These are phyloP conservation scores for Trichomalopsis sarcophagae DNA, from an alignment of 1,140 invertebrate genomes.

Conservation along the genomic window DNA sequence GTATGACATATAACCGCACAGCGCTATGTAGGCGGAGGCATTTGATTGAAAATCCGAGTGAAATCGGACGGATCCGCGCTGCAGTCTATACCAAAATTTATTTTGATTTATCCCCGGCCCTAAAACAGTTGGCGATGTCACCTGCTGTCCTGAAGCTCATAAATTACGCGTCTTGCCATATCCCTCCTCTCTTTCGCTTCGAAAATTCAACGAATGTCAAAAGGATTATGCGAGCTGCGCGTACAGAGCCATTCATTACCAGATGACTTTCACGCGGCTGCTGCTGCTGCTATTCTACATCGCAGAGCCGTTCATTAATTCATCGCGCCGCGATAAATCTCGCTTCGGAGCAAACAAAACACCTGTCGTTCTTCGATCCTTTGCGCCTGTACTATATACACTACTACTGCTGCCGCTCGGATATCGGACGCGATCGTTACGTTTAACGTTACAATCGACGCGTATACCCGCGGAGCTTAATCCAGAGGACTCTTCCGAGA, in stretches of 20 bases:
- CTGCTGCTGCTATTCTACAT: neutral
- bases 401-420: too few species aligned
- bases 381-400: too few species aligned
- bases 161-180: conserved; percentile 37
- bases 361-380: conserved; percentile 21
- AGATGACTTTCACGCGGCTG: conserved; percentile 4
- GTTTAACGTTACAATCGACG: conserved; percentile 14
- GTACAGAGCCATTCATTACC: conserved; percentile 29
- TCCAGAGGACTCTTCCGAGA: too few species aligned
- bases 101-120: conserved; percentile 45
- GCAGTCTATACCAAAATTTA: conserved; percentile 25
- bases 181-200: neutral
- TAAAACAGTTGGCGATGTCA: conserved; percentile 50
- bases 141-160: conserved; percentile 37
- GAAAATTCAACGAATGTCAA: conserved; percentile 51
- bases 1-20: too few species aligned
- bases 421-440: neutral
- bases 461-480: too few species aligned
- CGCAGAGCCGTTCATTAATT: conserved; percentile 5
- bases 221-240: conserved; percentile 46
- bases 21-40: neutral
- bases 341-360: conserved; percentile 9
- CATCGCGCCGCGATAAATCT: conserved; percentile 20
- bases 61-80: neutral
- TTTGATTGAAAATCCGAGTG: conserved; percentile 37